Conservation (phyloP, 2,113 vertebrate species). For the Rhadina sibilatrix region DNA sequence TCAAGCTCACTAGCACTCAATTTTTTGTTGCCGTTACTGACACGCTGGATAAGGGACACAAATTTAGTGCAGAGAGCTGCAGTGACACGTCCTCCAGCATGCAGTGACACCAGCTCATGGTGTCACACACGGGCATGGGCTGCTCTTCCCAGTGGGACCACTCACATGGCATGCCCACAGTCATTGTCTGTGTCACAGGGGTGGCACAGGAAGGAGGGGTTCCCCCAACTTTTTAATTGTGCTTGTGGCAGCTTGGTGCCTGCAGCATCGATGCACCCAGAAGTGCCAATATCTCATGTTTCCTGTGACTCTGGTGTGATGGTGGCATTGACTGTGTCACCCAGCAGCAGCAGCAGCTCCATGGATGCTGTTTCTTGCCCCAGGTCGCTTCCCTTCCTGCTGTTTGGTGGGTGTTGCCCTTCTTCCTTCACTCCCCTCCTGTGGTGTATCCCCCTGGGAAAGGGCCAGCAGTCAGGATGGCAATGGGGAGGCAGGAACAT, state of each 20-base stretch:
- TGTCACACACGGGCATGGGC: neutral
- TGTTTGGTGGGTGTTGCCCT: neutral
- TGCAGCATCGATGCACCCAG: rapidly evolving
- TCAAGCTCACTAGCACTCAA: rapidly evolving
- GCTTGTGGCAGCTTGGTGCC: neutral
- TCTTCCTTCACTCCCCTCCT: rapidly evolving
- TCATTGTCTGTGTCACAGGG: rapidly evolving
- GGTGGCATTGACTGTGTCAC: neutral
- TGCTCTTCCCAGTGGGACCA: neutral
- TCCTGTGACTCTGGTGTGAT: rapidly evolving
- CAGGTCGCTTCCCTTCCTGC: neutral
- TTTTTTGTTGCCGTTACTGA: neutral
- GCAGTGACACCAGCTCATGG: rapidly evolving
- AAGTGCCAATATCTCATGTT: neutral
- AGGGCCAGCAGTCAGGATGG: neutral
- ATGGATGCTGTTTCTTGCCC: neutral
- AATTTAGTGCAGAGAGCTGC: rapidly evolving
- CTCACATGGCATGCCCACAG: rapidly evolving
- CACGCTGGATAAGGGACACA: rapidly evolving
- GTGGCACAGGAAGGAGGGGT: neutral
- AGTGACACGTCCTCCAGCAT: rapidly evolving
- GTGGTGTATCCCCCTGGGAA: neutral
- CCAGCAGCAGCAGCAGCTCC: neutral
- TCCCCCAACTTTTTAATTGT: neutral
- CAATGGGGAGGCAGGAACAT: rapidly evolving